These are phyloP conservation scores for Drosophila nikananu DNA, from an alignment of 1,140 invertebrate genomes.

Conservation along the genomic window DNA sequence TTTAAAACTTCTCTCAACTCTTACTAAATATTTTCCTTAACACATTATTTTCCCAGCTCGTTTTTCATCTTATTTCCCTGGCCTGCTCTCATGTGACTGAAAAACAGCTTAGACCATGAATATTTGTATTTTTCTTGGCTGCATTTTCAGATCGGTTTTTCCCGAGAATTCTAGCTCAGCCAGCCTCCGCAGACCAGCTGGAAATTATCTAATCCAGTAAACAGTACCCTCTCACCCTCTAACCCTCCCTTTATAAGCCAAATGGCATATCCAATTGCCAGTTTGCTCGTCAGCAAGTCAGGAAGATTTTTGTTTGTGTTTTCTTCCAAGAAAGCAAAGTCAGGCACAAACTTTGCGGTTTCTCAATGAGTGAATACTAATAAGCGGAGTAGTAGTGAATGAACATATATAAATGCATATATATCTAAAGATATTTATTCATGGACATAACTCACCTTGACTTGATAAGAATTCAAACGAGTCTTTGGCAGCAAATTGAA, in stretches of 20 bases:
- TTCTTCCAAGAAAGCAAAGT: conserved; percentile 60
- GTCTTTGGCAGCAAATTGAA: conserved; percentile 97
- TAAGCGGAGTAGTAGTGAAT: conserved; percentile 24
- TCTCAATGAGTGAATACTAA: conserved; percentile 57
- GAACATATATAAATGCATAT: conserved; percentile 12
- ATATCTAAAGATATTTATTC: conserved; percentile 6
- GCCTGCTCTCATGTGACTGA: conserved; percentile 37
- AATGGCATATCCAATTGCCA: conserved; percentile 69
- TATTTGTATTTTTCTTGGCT: conserved; percentile 46
- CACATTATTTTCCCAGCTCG: background rate
- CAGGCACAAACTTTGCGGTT: conserved; percentile 34
- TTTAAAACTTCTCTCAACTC: background rate
- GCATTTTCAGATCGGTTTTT: conserved; percentile 25
- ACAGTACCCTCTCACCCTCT: background rate
- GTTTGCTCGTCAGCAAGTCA: conserved; percentile 55
- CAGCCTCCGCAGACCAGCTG: conserved; percentile 54
- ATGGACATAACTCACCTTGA: conserved; percentile 91
- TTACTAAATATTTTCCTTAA: background rate
- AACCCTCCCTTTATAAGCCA: conserved; percentile 15
- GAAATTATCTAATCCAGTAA: conserved; percentile 67
- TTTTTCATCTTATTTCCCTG: conserved; percentile 7
- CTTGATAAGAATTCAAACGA: conserved; percentile 99
- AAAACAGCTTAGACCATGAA: conserved; percentile 35
- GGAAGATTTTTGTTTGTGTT: conserved; percentile 55
- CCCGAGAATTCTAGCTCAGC: conserved; percentile 54